A percentile compares a stretch with the other conserved stretches of the same genome.
These are phyloP conservation scores for Argyresthia goedartella DNA, from an alignment of 2,888 invertebrate genomes.

Conservation along the genomic window DNA sequence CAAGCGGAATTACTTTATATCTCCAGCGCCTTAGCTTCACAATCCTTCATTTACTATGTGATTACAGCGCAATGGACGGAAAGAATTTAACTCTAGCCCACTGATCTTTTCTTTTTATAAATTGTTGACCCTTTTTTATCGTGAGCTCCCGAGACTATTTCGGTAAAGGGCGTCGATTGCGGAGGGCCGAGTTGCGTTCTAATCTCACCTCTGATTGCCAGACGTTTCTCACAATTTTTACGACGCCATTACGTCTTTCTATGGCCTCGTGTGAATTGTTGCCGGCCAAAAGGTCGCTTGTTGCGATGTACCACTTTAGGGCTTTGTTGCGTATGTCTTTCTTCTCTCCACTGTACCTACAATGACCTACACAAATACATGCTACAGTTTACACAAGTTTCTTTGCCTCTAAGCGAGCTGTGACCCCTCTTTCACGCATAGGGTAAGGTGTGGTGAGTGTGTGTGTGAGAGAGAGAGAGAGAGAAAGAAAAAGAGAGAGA, in stretches of 20 bases:
- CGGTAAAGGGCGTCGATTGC: constrained; percentile 13
- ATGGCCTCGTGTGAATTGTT: constrained; percentile 31
- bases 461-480: no score
- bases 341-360: no score
- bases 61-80: constrained; percentile 21
- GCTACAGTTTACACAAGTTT: no score
- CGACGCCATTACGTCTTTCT: constrained; percentile 36
- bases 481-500: no score
- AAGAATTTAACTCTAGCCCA: constrained; percentile 15
- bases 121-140: constrained; percentile 48
- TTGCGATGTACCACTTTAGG: neutral
- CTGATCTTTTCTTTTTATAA: constrained; percentile 30
- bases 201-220: constrained; percentile 55
- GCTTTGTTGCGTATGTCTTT: neutral
- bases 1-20: constrained; percentile 17
- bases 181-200: constrained; percentile 25
- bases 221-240: constrained; percentile 53
- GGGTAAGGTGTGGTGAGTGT: no score
- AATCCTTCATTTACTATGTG: constrained; percentile 21
- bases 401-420: no score
- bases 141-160: constrained; percentile 25
- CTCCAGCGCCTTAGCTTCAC: constrained; percentile 16
- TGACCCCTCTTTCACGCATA: no score
- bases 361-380: no score
- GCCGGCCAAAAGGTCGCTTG: constrained; percentile 26